phyloP scores from a whole-genome alignment of 2,888 invertebrate species.

The Osmoderma eremita region DNA sequence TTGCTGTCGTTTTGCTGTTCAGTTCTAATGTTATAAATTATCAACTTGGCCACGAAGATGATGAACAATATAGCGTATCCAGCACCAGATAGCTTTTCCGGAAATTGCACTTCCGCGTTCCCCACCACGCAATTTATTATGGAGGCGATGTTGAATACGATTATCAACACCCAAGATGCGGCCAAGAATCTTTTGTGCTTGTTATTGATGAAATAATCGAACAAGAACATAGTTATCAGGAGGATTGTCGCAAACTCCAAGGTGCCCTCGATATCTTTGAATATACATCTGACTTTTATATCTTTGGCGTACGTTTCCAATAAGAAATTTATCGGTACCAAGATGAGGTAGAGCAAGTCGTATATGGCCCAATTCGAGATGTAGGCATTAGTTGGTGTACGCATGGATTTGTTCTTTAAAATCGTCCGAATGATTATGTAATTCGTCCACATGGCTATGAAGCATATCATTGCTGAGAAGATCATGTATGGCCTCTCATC shows the following conservation, averaged over 20 bases:
- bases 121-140: constrained; percentile 40
- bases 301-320: constrained; percentile 30
- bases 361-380: constrained; percentile 44
- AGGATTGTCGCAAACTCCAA: constrained; percentile 42
- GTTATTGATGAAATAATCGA: constrained; percentile 42
- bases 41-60: constrained; percentile 40
- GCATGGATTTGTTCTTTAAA: constrained; percentile 42
- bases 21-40: constrained; percentile 38
- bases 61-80: constrained; percentile 41
- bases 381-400: constrained; percentile 42
- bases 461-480: constrained; percentile 42
- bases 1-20: constrained; percentile 43
- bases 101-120: constrained; percentile 25
- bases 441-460: constrained; percentile 42
- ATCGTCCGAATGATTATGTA: constrained; percentile 43
- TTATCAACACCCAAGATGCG: constrained; percentile 39
- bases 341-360: constrained; percentile 41
- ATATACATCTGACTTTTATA: constrained; percentile 35
- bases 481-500: constrained; percentile 39
- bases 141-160: constrained; percentile 38
- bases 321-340: constrained; percentile 41
- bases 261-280: constrained; percentile 41
- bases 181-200: constrained; percentile 39
- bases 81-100: constrained; percentile 34
- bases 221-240: constrained; percentile 40